Base-by-base conservation (phyloP, 1,140 invertebrate genomes). In the Aphelinus atriplicis region DNA sequence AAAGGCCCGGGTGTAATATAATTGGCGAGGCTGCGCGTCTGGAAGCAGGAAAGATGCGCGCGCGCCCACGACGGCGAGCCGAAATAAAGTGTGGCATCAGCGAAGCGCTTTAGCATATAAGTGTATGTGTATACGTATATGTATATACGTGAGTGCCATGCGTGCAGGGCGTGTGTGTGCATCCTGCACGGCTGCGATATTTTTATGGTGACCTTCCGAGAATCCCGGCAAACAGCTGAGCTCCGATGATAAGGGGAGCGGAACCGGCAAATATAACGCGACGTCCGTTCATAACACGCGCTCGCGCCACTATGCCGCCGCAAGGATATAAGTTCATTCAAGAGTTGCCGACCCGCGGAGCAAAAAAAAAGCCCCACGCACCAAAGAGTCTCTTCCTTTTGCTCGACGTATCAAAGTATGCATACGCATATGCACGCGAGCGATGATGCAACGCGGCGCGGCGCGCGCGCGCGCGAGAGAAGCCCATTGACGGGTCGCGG, bases 191-290 rank as follows among this genome's bases (percentile, higher is more conserved):
- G 26, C 26, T 26, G 73, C 79, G 79, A 83, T 82, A 82, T 26
- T 81, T 81, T 83, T 82, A 82, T 78, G 81, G 80, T 78, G 78
- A 80, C 81, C 81, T 83, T 83, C 81, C 76, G 78, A 83, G 81
- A 83, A 83, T 77, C 64, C 74, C 68, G 75, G 77, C 51, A 77
- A 81, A 83, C 81, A 83, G 81, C 81, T 83, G 81, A 83, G 80
- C 71, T 75, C 56, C 47, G 62, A 74, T 81, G 81, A 83, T 83
- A 82, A 83, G 81, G 7, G 43, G 56, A 70, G 56, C 70, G 64
- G 64, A 71, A 71, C 69, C 68, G 47, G 64, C 58, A 56, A 71
- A 71, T 71, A 68, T 71, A 56, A 63, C 75, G 62, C 57, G 63
- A 71, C 71, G 66, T 50, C 46, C 72, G 65, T 62, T 68, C 60